Conservation (phyloP, 2,797 vertebrate species). For the Coracias cyanogaster region DNA sequence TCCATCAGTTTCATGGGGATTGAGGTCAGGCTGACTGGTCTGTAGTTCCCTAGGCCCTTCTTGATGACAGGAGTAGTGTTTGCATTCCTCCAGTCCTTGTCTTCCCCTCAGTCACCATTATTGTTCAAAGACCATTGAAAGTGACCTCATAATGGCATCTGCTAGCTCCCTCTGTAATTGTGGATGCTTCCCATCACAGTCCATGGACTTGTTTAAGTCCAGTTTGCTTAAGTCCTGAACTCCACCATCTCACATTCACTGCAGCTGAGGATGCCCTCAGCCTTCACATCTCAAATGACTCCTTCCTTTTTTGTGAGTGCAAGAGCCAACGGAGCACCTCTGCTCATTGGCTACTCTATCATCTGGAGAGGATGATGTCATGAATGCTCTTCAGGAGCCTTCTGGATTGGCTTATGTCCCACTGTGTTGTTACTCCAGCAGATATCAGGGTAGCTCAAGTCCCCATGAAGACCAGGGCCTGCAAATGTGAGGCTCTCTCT, state of each 20-base stretch:
- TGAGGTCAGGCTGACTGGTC: not conserved
- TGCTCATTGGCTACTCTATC: no score
- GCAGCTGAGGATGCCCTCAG: no score
- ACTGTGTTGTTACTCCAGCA: not conserved
- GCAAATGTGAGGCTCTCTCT: no score
- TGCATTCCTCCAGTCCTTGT: not conserved
- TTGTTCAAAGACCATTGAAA: not conserved
- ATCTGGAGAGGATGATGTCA: no score
- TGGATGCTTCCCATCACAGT: not conserved
- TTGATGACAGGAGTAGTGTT: not conserved
- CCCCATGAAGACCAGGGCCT: no score
- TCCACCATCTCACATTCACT: no score
- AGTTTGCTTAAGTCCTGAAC: not conserved
- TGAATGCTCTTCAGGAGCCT: no score
- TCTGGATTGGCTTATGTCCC: no score
- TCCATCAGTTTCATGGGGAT: not conserved
- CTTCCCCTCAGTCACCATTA: not conserved
- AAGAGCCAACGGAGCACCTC: no score
- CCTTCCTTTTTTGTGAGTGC: no score
- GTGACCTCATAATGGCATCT: not conserved
- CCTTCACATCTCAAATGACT: no score
- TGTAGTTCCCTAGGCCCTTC: not conserved
- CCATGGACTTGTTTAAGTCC: not conserved
- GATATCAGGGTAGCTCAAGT: not conserved
- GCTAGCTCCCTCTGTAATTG: not conserved